Evolutionary conservation across 2,797 vertebrate genomes (phyloP).

Genomic region (Bovichtus diacanthus): DNA sequence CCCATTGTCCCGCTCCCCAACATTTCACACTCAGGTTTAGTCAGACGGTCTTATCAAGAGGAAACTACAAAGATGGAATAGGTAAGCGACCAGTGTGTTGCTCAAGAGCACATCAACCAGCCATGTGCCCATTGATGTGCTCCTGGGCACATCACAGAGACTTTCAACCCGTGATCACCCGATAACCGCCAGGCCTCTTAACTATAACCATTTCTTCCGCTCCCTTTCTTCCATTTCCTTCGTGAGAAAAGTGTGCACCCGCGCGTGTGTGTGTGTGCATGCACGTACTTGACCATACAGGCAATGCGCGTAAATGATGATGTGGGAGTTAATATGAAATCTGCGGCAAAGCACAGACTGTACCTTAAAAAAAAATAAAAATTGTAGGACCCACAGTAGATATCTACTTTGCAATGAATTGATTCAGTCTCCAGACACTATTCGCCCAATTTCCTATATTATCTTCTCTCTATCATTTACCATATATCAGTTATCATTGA

Average conservation of each 20-base stretch:
- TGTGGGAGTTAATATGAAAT: conserved; percentile 78
- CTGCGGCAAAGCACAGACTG: conserved; percentile 69
- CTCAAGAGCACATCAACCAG: conserved; percentile 65
- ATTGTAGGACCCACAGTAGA: conserved; percentile 63
- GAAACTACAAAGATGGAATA: conserved; percentile 34
- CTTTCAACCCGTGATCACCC: conserved; percentile 32
- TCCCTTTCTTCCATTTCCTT: conserved; percentile 33
- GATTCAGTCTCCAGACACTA: conserved; percentile 79
- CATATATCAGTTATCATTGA: conserved; percentile 82
- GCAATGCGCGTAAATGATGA: conserved; percentile 59
- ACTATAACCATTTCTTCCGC: conserved; percentile 8
- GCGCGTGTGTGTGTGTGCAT: background rate
- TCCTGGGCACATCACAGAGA: conserved; percentile 31
- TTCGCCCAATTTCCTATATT: conserved; percentile 79
- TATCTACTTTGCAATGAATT: conserved; percentile 82
- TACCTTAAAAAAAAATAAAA: conserved; percentile 58
- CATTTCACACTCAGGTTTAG: conserved; percentile 67
- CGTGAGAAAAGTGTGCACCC: conserved; percentile 3
- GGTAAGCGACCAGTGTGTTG: conserved; percentile 41
- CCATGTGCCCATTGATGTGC: conserved; percentile 12
- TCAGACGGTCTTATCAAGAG: conserved; percentile 48
- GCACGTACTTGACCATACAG: conserved; percentile 22
- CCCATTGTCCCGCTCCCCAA: conserved; percentile 54
- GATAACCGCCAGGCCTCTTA: conserved; percentile 33
- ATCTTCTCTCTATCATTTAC: conserved; percentile 77